Conservation (phyloP, 2,113 vertebrate species). For the Misgurnus anguillicaudatus region DNA sequence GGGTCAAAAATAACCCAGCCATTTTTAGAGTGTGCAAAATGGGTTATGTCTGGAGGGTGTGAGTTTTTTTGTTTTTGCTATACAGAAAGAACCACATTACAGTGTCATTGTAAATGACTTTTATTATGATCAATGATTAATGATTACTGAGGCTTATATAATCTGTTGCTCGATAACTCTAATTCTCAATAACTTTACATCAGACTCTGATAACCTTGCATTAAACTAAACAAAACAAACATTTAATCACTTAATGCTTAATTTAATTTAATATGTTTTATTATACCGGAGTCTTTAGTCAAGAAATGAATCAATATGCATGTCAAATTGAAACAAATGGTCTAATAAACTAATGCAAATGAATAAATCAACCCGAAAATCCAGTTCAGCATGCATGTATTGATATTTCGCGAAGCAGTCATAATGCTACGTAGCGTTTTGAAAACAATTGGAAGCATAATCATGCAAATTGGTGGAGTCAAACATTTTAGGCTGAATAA, state of each 20-base stretch:
- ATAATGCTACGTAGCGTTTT: neutral
- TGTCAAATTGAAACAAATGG: slow-evolving; percentile 14
- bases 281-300: neutral
- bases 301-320: neutral
- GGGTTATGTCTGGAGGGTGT: no score
- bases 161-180: neutral
- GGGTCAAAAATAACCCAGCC: no score
- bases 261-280: neutral
- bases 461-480: neutral
- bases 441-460: slow-evolving; percentile 8
- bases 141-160: neutral
- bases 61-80: neutral
- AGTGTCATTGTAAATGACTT: neutral
- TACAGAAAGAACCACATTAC: neutral
- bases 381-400: neutral
- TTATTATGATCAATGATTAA: neutral
- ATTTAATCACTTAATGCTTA: neutral
- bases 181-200: neutral
- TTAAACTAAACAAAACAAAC: slow-evolving; percentile 14
- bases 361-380: neutral
- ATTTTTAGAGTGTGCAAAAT: no score
- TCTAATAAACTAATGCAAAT: neutral
- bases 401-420: neutral
- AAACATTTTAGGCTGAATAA: slow-evolving; percentile 42
- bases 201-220: neutral